These are phyloP conservation scores for Onychostruthus taczanowskii DNA, from an alignment of 2,113 vertebrate genomes.

Conservation along the genomic window DNA sequence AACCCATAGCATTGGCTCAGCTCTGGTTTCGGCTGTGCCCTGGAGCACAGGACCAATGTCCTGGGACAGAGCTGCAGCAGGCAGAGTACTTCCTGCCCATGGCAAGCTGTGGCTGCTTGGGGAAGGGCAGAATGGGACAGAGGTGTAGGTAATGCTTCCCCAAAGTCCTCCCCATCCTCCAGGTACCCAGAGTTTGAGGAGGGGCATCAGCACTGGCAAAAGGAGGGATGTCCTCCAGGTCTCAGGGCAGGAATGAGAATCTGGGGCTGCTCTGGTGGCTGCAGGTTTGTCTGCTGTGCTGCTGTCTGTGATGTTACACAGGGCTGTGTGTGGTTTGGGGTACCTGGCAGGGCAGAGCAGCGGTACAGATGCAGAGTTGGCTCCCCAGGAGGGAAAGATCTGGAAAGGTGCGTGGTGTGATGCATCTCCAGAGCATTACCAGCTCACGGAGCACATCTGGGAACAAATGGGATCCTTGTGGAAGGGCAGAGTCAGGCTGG, in stretches of 20 bases:
- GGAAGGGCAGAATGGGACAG: background rate
- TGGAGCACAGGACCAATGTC: background rate
- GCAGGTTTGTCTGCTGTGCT: background rate
- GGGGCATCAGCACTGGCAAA: background rate
- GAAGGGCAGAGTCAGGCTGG: background rate
- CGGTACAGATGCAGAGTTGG: background rate
- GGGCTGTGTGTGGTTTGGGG: background rate
- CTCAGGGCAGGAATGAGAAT: background rate
- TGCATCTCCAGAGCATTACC: background rate
- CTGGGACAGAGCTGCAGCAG: background rate
- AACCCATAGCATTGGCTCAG: background rate
- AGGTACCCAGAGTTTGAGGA: background rate
- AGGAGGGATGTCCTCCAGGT: background rate
- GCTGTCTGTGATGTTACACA: accelerated
- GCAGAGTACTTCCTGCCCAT: background rate
- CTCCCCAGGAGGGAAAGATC: background rate
- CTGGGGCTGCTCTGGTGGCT: background rate
- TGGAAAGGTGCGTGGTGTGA: background rate
- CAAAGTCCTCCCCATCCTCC: background rate
- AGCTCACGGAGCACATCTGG: background rate
- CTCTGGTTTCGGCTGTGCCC: background rate
- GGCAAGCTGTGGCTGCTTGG: background rate
- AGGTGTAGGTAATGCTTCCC: background rate
- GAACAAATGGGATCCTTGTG: background rate
- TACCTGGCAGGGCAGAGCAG: background rate